A percentile compares a stretch with the other conserved stretches of the same genome.
phyloP scores from a whole-genome alignment of 2,888 invertebrate species.

The Microctonus hyperodae region DNA sequence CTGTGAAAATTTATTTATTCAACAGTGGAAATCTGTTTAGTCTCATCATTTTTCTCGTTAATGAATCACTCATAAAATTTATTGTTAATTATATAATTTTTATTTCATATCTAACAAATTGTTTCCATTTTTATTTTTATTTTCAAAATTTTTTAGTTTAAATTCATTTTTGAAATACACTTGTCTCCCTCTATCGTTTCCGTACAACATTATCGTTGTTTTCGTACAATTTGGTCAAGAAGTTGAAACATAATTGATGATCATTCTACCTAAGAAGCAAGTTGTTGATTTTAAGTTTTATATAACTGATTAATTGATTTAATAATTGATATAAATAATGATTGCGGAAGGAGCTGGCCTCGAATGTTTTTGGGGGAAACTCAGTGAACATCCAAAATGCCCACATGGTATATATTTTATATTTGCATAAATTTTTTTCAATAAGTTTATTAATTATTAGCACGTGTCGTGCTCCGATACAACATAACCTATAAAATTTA shows the following conservation, averaged over 20 bases:
- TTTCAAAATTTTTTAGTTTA: too few relatives aligned
- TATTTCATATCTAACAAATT: too few relatives aligned
- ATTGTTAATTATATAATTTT: too few relatives aligned
- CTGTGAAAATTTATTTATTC: too few relatives aligned
- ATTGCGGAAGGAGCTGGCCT: slow-evolving; percentile 38
- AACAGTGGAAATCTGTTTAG: background rate
- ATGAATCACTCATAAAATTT: background rate
- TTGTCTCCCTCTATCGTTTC: too few relatives aligned
- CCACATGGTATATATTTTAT: slow-evolving; percentile 70
- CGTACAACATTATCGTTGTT: too few relatives aligned
- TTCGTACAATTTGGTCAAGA: too few relatives aligned
- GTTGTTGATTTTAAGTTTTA: background rate
- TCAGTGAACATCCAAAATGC: slow-evolving; percentile 73
- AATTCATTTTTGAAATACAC: too few relatives aligned
- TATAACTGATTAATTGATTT: too few relatives aligned
- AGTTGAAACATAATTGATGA: too few relatives aligned
- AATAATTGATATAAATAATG: slow-evolving; percentile 27
- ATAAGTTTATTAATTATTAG: background rate
- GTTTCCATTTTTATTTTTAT: too few relatives aligned
- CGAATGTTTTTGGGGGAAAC: slow-evolving; percentile 61
- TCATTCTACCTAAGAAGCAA: too few relatives aligned
- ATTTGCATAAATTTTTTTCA: background rate
- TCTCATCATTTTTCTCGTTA: background rate
- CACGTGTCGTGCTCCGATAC: background rate
- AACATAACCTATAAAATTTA: background rate